phyloP scores from a whole-genome alignment of 2,113 vertebrate genomes.

The Lepus timidus region DNA sequence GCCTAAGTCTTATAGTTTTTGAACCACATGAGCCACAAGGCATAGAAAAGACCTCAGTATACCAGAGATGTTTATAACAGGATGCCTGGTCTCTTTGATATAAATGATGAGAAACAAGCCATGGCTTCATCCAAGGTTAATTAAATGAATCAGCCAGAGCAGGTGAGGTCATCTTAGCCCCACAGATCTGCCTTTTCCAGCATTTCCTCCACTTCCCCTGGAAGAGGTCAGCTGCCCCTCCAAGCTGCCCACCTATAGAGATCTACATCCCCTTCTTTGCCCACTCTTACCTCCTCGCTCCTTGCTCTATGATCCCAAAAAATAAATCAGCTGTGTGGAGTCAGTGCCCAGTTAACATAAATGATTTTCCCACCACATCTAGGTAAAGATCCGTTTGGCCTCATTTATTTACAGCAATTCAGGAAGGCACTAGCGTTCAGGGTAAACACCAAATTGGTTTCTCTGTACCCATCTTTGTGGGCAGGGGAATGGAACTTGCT shows the following conservation, averaged over 20 bases:
- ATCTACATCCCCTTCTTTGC: background rate
- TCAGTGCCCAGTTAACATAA: background rate
- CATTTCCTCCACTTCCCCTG: background rate
- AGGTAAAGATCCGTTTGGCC: conserved; percentile 55
- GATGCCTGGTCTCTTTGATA: background rate
- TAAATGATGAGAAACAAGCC: background rate
- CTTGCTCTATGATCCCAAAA: background rate
- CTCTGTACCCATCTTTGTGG: conserved; percentile 78
- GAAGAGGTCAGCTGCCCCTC: background rate
- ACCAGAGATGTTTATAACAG: background rate
- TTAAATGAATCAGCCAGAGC: conserved; percentile 38
- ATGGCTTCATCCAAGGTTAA: conserved; percentile 39
- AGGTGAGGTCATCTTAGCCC: background rate
- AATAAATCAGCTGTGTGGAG: background rate
- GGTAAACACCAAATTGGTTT: conserved; percentile 74
- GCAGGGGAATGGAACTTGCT: conserved; percentile 74
- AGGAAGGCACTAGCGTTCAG: conserved; percentile 56
- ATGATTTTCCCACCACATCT: background rate
- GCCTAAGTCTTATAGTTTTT: background rate
- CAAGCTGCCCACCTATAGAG: background rate
- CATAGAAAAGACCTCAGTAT: background rate
- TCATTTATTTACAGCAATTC: conserved; percentile 57
- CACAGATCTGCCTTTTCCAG: conserved; percentile 27
- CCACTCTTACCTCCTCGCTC: background rate
- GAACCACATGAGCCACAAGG: background rate